A percentile compares a stretch with the other conserved stretches of the same genome.
Conservation (phyloP, 2,113 vertebrate genomes). For the Felis chaus region DNA sequence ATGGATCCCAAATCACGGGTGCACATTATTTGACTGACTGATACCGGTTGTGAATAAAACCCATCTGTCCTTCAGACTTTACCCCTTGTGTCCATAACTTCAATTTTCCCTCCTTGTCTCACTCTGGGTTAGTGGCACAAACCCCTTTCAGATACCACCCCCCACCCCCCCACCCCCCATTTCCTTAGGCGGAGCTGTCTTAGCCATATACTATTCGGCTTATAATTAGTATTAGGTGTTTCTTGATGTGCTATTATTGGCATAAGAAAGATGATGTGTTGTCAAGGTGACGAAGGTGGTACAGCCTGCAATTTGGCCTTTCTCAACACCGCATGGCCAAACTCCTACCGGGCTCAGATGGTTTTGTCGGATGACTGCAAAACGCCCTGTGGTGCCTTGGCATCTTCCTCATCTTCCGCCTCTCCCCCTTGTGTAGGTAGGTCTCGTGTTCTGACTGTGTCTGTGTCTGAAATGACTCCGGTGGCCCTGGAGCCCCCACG, state of each 20-base stretch:
- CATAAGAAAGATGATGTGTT: not conserved
- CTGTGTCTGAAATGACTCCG: not conserved
- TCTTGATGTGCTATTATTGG: not conserved
- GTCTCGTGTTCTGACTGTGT: not conserved
- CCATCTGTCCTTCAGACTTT: not conserved
- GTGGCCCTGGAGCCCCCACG: rapidly evolving
- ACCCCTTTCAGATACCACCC: not conserved
- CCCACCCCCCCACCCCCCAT: not conserved
- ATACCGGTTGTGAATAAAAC: not conserved
- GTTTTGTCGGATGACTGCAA: not conserved
- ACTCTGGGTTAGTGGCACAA: not conserved
- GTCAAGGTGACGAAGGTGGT: not conserved
- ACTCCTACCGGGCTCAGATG: not conserved
- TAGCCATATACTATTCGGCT: not conserved
- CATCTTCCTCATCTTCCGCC: not conserved
- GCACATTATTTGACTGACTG: not conserved
- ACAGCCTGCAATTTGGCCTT: not conserved
- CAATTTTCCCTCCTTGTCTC: too few species aligned
- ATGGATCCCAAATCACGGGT: not conserved
- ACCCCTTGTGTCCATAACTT: not conserved
- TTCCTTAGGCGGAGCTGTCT: not conserved
- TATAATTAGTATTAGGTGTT: not conserved
- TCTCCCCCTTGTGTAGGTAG: not conserved
- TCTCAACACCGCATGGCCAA: not conserved
- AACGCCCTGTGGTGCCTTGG: not conserved